These are phyloP conservation scores for Brenthis daphne DNA, from an alignment of 2,888 invertebrate species.

Conservation along the genomic window DNA sequence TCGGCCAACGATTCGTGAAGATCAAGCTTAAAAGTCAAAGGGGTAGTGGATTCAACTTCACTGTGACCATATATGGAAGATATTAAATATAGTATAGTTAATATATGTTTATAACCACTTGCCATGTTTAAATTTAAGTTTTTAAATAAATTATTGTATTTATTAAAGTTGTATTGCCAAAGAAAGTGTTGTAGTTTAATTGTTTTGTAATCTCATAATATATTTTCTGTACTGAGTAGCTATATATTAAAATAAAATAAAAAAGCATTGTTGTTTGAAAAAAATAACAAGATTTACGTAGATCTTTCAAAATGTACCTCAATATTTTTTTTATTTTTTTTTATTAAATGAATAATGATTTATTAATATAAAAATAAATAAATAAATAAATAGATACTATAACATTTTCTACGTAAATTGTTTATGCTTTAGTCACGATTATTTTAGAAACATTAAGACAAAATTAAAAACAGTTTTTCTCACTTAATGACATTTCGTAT, in stretches of 20 bases:
- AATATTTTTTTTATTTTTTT: too few species aligned
- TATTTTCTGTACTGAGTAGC: too few species aligned
- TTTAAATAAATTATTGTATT: slow-evolving; percentile 29
- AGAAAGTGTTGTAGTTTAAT: background rate
- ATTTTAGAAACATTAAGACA: too few species aligned
- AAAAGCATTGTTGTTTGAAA: too few species aligned
- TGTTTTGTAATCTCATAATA: background rate
- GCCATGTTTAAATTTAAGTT: slow-evolving; percentile 26
- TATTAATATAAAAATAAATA: too few species aligned
- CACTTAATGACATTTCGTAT: slow-evolving; percentile 13
- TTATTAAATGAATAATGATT: too few species aligned
- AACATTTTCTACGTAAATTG: too few species aligned
- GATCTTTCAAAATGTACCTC: too few species aligned
- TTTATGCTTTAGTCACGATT: too few species aligned
- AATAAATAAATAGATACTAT: too few species aligned
- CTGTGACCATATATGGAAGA: slow-evolving; percentile 71
- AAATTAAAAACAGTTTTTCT: background rate
- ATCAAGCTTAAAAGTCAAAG: slow-evolving; percentile 73
- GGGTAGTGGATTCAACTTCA: slow-evolving; percentile 67
- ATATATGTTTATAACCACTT: slow-evolving; percentile 25
- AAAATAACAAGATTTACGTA: too few species aligned
- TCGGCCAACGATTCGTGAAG: slow-evolving; percentile 69
- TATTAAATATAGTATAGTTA: slow-evolving; percentile 50
- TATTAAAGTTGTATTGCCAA: slow-evolving; percentile 34
- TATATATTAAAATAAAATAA: too few species aligned